Percentiles rank a stretch among this genome's conserved stretches.
Evolutionary conservation across 2,113 vertebrate genomes (phyloP).

Genomic region (Donacobius atricapilla): DNA sequence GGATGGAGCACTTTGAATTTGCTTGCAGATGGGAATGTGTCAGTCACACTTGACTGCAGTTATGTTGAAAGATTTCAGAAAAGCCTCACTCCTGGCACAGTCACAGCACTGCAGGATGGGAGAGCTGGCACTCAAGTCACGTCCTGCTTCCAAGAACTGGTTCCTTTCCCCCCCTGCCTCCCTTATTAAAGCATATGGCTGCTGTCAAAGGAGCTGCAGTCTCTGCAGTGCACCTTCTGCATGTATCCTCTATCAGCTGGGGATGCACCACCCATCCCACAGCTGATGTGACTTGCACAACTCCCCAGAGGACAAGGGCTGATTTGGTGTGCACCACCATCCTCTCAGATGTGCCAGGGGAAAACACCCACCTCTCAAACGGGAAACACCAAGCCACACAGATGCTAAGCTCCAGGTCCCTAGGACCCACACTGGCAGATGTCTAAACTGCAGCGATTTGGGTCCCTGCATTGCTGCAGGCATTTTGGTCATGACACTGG

Average conservation of each 20-base stretch:
- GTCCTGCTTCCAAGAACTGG: neutral
- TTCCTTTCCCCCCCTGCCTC: neutral
- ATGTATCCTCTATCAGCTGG: neutral
- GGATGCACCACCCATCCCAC: neutral
- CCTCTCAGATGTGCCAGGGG: neutral
- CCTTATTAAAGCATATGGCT: neutral
- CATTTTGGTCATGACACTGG: neutral
- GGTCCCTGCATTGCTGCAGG: neutral
- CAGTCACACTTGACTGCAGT: neutral
- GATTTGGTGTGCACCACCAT: neutral
- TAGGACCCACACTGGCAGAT: neutral
- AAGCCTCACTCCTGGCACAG: neutral
- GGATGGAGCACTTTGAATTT: neutral
- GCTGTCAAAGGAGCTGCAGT: neutral
- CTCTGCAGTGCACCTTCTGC: neutral
- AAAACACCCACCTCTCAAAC: neutral
- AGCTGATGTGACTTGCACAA: neutral
- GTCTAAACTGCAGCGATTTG: neutral
- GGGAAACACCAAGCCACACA: neutral
- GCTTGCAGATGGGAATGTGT: neutral
- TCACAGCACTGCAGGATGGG: constrained; percentile 6
- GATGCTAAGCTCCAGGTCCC: neutral
- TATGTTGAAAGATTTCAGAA: neutral
- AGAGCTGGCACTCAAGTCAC: constrained; percentile 3
- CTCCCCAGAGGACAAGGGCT: neutral